Conservation (phyloP, 2,888 invertebrate species). For the Quadriops clusia region DNA sequence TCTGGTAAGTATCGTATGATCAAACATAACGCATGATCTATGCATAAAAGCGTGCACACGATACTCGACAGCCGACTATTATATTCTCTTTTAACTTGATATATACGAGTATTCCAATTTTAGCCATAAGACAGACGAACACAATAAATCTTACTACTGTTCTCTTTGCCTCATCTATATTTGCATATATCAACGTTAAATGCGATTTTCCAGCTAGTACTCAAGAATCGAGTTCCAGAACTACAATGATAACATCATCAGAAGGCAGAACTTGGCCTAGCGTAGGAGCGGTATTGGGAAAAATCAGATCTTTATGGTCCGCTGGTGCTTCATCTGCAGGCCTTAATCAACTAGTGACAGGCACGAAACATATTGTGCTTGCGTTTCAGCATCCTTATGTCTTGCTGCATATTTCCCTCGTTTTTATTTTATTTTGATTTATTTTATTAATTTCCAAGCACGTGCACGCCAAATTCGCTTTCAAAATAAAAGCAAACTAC, state of each 20-base stretch:
- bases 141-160: too few species aligned
- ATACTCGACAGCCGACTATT: too few species aligned
- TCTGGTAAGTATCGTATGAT: too few species aligned
- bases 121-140: too few species aligned
- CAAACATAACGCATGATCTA: too few species aligned
- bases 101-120: too few species aligned
- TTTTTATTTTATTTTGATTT: constrained; percentile 2
- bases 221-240: constrained; percentile 21
- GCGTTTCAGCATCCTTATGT: constrained; percentile 6
- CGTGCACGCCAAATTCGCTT: too few species aligned
- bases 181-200: constrained; percentile 1
- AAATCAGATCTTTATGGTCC: constrained; percentile 81
- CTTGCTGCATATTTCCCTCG: constrained; percentile 3
- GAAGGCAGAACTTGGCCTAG: constrained; percentile 57
- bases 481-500: too few species aligned
- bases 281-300: constrained; percentile 63
- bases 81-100: too few species aligned
- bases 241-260: constrained; percentile 36
- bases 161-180: too few species aligned
- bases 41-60: too few species aligned
- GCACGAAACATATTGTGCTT: constrained; percentile 37
- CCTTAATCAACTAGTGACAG: constrained; percentile 73
- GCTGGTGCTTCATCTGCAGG: constrained; percentile 64
- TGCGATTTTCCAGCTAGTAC: too few species aligned
- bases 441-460: constrained; percentile 5